Conservation (phyloP, 2,888 invertebrate species). For the Eilema depressum region DNA sequence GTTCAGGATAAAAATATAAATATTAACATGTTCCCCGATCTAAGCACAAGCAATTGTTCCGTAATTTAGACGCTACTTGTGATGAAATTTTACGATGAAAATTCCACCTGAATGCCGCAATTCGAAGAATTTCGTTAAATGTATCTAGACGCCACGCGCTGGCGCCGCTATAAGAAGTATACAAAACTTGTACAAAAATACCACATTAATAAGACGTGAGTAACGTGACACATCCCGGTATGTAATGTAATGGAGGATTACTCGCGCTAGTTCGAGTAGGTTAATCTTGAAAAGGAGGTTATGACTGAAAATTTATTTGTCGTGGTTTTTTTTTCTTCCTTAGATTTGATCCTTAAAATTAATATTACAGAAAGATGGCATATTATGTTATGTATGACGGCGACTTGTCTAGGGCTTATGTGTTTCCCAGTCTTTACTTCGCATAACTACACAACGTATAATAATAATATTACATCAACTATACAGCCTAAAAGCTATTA, state of each 20-base stretch:
- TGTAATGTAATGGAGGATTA: background rate
- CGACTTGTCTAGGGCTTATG: background rate
- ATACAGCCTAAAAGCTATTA: background rate
- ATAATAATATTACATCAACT: background rate
- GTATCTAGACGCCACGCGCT: background rate
- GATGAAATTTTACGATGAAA: background rate
- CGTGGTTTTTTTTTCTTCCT: background rate
- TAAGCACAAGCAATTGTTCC: background rate
- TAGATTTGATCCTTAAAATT: background rate
- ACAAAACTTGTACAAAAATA: background rate
- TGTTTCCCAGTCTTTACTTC: background rate
- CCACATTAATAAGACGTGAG: background rate
- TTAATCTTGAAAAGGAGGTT: background rate
- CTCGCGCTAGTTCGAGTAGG: background rate
- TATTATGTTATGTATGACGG: background rate
- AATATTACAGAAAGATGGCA: background rate
- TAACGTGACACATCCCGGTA: background rate
- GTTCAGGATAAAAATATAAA: background rate
- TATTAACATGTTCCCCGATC: no score
- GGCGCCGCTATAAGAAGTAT: background rate
- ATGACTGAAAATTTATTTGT: background rate
- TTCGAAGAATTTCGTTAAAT: background rate
- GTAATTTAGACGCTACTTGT: background rate
- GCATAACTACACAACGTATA: background rate
- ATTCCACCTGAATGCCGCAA: background rate